Percentiles rank a stretch among this genome's conserved stretches.
Evolutionary conservation across 1,140 invertebrate species (phyloP).

Genomic region (Magallana gigas): DNA sequence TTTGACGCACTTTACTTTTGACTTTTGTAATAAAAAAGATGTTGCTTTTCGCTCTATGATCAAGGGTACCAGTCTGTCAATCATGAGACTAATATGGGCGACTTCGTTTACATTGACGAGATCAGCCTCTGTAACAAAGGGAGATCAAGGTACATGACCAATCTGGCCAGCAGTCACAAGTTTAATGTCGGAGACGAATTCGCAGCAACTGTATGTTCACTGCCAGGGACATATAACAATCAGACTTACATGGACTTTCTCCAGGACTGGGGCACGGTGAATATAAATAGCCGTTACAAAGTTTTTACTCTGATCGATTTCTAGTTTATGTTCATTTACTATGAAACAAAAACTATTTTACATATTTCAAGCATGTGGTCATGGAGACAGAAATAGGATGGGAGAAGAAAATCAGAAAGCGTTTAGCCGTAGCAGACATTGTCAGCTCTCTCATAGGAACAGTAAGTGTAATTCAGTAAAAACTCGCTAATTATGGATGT

Average conservation of each 20-base stretch:
- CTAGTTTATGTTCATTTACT: too few species aligned
- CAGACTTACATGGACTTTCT: constrained; percentile 20
- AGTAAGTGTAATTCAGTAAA: not conserved
- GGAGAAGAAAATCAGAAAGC: not conserved
- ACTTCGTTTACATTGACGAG: not conserved
- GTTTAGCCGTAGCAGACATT: constrained; percentile 5
- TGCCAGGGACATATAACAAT: not conserved
- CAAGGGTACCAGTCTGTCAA: not conserved
- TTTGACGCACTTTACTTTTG: too few species aligned
- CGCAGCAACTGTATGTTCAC: not conserved
- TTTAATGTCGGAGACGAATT: constrained; percentile 12
- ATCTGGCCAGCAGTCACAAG: not conserved
- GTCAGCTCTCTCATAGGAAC: not conserved
- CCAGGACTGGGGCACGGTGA: constrained; percentile 3
- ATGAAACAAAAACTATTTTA: too few species aligned
- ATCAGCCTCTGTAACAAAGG: constrained; percentile 14
- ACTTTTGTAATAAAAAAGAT: too few species aligned
- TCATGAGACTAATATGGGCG: not conserved
- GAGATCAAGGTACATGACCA: constrained; percentile 7
- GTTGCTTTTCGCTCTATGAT: not conserved
- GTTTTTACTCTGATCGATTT: too few species aligned
- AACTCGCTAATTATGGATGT: too few species aligned
- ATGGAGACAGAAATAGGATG: constrained; percentile 1
- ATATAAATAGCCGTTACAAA: too few species aligned
- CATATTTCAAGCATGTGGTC: not conserved